A percentile compares a stretch with the other conserved stretches of the same genome.
phyloP scores from a whole-genome alignment of 2,888 invertebrate species.

The Orthosia cruda region DNA sequence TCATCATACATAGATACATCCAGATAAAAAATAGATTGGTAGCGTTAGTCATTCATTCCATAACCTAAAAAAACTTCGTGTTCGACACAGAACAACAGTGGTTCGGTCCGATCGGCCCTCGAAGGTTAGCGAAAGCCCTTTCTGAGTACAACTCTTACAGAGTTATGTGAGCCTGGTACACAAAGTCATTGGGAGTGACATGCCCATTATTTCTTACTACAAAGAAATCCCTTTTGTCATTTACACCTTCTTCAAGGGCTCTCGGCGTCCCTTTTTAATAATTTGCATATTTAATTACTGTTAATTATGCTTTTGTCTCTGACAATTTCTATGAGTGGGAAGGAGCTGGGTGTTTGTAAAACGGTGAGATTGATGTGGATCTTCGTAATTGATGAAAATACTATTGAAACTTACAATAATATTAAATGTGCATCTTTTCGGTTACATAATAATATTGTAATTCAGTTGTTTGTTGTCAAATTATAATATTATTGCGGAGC shows the following conservation, averaged over 20 bases:
- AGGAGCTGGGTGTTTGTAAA: constrained; percentile 6
- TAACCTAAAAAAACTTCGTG: constrained; percentile 3
- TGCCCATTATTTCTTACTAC: constrained; percentile 91
- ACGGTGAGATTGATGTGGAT: neutral
- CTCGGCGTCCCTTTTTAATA: constrained; percentile 64
- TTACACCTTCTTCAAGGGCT: constrained; percentile 83
- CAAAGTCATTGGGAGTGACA: constrained; percentile 92
- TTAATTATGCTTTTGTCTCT: constrained; percentile 71
- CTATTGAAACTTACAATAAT: constrained; percentile 10
- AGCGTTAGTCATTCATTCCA: neutral
- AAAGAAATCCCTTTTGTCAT: constrained; percentile 86
- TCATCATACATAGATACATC: neutral
- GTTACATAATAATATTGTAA: constrained; percentile 51
- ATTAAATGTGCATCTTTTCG: constrained; percentile 28
- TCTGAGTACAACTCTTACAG: constrained; percentile 67
- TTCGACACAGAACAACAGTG: constrained; percentile 5
- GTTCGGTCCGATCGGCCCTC: constrained; percentile 3
- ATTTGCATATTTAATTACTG: constrained; percentile 82
- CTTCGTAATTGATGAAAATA: neutral
- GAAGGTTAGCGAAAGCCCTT: constrained; percentile 71
- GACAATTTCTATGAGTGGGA: constrained; percentile 16
- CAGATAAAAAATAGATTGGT: neutral
- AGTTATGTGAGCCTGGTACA: constrained; percentile 86
- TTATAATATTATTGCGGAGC: constrained; percentile 83
- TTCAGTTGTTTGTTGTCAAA: constrained; percentile 76